Base-by-base conservation (phyloP, 2,888 invertebrate genomes). In the Hoplodrina blanda region DNA sequence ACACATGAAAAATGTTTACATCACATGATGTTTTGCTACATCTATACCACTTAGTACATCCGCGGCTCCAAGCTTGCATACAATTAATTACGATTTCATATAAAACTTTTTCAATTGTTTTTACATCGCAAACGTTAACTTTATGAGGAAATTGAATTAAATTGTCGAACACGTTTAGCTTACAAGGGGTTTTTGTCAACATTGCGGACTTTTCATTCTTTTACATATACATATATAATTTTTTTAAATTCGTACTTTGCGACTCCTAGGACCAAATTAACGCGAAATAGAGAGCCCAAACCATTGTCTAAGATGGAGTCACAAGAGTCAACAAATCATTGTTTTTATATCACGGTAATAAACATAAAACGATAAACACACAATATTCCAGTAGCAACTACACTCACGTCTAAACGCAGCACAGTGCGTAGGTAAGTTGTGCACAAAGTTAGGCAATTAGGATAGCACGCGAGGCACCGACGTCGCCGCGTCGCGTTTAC, bases 401-500 rank as follows among this genome's bases (percentile, higher is more conserved):
- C 49, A 70, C 54, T 62, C 62, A 62, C 62, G 37, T 57, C 53
- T 64, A 77, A 82, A 82, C 80, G 82, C 78, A 76, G 82, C 85
- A 88, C 87, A 20, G 63, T 85, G 88, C 88, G 86, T 83, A 76
- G 76, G 76, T 74, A 63, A 76, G 25, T 80, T 75, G 71, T 57
- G 79, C 76, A 73, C 76, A 62, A 85, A 85, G 78, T 85, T 86
- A 85, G 88, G 87, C 93, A 94, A 94, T 94, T 94, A 94, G 85
- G 54, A 53, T 33, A 37, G 84, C 95, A 95, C 95, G 95, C 95
- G 91, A 95, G 94, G 95, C 86, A 92, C 90, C 93, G 95, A 95
- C 91, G 88, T 95, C 95, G 87, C 83, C 82, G 82, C 79, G 84
- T 44, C 77, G 69, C 68, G 70, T 53, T 54, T 72, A 73, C 84